Conservation (phyloP, 2,113 vertebrate genomes). For the Alouatta palliata region DNA sequence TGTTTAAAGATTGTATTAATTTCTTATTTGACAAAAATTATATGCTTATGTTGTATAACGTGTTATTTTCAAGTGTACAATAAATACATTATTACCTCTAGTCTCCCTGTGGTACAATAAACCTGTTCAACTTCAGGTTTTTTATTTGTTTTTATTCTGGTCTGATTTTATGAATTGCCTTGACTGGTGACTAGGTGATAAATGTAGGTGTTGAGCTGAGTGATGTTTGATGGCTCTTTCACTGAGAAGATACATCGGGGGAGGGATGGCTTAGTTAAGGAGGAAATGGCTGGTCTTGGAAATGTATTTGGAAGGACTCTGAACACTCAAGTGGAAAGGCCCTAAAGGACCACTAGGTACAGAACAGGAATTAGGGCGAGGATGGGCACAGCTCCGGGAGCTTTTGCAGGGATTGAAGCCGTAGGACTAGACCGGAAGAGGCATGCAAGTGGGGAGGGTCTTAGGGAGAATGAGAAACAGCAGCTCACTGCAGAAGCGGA, state of each 20-base stretch:
- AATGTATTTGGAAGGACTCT: background rate
- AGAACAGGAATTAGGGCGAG: background rate
- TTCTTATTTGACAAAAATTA: background rate
- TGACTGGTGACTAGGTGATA: background rate
- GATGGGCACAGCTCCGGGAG: background rate
- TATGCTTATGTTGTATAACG: background rate
- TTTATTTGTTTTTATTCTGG: background rate
- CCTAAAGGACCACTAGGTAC: fast-evolving
- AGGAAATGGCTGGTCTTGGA: background rate
- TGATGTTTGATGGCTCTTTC: too few relatives aligned
- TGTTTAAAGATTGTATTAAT: background rate
- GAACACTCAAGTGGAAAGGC: background rate
- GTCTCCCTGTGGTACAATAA: background rate
- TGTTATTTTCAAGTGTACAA: background rate
- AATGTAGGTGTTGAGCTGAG: background rate
- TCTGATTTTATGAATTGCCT: background rate
- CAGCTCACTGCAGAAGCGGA: background rate
- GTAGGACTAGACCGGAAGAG: background rate
- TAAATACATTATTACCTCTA: background rate
- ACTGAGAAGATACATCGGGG: fast-evolving
- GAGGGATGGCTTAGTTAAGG: background rate
- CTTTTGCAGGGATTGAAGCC: fast-evolving
- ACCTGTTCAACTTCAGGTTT: background rate
- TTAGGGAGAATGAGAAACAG: fast-evolving
- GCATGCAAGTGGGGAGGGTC: background rate